These are phyloP conservation scores for Abrostola tripartita DNA, from an alignment of 2,888 invertebrate species.

Conservation along the genomic window DNA sequence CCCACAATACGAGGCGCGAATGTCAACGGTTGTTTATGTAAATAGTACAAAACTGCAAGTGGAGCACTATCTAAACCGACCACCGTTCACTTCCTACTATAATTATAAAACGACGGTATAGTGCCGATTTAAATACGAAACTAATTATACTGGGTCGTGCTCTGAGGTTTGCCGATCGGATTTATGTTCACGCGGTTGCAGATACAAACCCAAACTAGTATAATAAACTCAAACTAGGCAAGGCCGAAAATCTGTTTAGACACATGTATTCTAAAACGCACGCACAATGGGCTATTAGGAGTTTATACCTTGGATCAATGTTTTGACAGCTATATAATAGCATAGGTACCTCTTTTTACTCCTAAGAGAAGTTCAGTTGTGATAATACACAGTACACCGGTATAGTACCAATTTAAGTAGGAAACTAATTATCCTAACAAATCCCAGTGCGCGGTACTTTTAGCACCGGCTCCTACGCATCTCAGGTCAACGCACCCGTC, in stretches of 20 bases:
- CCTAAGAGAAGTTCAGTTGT: too few species aligned
- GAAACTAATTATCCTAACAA: conserved; percentile 33
- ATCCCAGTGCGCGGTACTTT: conserved; percentile 29
- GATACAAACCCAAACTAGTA: too few species aligned
- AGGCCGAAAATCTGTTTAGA: too few species aligned
- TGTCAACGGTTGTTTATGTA: conserved; percentile 30
- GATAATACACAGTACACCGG: too few species aligned
- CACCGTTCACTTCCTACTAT: conserved; percentile 30
- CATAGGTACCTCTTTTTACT: too few species aligned
- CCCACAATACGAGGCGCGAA: conserved; percentile 38
- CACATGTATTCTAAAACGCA: too few species aligned
- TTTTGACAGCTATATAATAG: too few species aligned
- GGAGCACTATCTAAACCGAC: conserved; percentile 35
- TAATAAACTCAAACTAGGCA: too few species aligned
- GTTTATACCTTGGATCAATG: too few species aligned
- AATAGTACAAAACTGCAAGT: conserved; percentile 44
- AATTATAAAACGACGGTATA: conserved; percentile 21
- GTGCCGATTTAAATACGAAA: conserved; percentile 39
- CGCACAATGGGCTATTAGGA: too few species aligned
- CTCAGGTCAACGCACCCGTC: conserved; percentile 44
- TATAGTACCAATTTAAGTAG: conserved; percentile 30
- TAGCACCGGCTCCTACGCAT: conserved; percentile 46
- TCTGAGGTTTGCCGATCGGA: too few species aligned
- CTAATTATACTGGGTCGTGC: conserved; percentile 19
- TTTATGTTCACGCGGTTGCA: too few species aligned